These are phyloP conservation scores for Cheirogaleus major DNA, from an alignment of 2,797 vertebrate species.

Conservation along the genomic window DNA sequence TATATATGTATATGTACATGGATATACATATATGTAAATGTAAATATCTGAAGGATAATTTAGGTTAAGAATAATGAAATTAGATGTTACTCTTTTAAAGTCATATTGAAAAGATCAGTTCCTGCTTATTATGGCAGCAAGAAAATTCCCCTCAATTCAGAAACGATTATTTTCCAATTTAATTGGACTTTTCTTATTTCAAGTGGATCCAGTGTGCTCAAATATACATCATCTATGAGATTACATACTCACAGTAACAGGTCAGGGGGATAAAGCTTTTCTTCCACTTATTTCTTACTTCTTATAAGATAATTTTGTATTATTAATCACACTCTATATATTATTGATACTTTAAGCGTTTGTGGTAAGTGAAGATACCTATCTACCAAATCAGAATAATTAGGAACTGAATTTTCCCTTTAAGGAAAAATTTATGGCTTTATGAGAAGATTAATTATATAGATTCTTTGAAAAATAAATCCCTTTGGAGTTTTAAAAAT, in stretches of 20 bases:
- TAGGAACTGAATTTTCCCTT: conserved; percentile 38
- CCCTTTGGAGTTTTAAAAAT: background rate
- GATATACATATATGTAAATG: background rate
- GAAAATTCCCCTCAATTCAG: background rate
- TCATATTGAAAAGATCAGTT: background rate
- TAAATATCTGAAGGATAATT: background rate
- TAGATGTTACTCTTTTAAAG: conserved; percentile 40
- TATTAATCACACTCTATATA: background rate
- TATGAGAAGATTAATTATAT: conserved; percentile 29
- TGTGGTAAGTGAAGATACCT: background rate
- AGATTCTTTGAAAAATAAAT: conserved; percentile 3
- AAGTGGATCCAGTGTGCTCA: background rate
- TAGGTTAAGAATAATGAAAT: conserved; percentile 29
- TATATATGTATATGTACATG: background rate
- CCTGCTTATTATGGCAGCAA: background rate
- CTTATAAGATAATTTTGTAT: background rate
- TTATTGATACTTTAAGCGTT: background rate
- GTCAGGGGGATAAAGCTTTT: background rate
- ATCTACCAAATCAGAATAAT: background rate
- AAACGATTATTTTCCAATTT: conserved; percentile 30
- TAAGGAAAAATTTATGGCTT: conserved; percentile 24
- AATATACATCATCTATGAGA: background rate
- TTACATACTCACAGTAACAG: background rate
- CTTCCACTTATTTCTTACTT: background rate
- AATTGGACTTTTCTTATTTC: conserved; percentile 31